Percentiles rank a stretch among this genome's conserved stretches.
Evolutionary conservation across 2,797 vertebrate species (phyloP).

Genomic region (Hozukius guyotensis): DNA sequence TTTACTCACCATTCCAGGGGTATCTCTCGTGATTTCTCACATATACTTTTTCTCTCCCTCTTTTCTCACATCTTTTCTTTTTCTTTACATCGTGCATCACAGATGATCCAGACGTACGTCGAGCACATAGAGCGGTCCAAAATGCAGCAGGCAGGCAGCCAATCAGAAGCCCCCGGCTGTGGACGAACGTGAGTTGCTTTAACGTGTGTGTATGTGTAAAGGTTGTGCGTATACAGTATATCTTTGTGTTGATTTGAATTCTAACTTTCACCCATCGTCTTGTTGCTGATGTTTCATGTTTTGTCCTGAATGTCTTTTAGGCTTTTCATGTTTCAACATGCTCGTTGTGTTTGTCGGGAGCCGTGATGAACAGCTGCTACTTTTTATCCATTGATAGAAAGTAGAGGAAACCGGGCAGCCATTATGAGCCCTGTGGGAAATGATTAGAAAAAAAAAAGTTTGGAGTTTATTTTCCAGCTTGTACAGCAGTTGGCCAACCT

Average conservation of each 20-base stretch:
- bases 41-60: background rate
- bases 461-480: background rate
- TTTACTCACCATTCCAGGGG: background rate
- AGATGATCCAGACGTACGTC: conserved; percentile 99
- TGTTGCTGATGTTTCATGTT: conserved; percentile 29
- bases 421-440: background rate
- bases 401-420: background rate
- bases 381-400: background rate
- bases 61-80: background rate
- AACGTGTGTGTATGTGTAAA: conserved; percentile 57
- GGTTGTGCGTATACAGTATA: conserved; percentile 59
- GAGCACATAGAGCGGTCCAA: conserved; percentile 98
- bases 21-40: background rate
- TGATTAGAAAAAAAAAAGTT: conserved; percentile 2
- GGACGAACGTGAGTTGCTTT: conserved; percentile 88
- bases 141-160: conserved; percentile 92
- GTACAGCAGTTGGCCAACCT: background rate
- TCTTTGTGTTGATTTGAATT: background rate
- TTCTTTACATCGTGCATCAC: background rate
- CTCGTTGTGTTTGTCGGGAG: conserved; percentile 16
- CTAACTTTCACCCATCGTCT: background rate
- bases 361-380: conserved; percentile 21
- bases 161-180: conserved; percentile 89
- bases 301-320: conserved; percentile 2
- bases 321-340: background rate